A percentile compares a stretch with the other conserved stretches of the same genome.
These are phyloP conservation scores for Elymnias hypermnestra DNA, from an alignment of 1,140 invertebrate species.

Conservation along the genomic window DNA sequence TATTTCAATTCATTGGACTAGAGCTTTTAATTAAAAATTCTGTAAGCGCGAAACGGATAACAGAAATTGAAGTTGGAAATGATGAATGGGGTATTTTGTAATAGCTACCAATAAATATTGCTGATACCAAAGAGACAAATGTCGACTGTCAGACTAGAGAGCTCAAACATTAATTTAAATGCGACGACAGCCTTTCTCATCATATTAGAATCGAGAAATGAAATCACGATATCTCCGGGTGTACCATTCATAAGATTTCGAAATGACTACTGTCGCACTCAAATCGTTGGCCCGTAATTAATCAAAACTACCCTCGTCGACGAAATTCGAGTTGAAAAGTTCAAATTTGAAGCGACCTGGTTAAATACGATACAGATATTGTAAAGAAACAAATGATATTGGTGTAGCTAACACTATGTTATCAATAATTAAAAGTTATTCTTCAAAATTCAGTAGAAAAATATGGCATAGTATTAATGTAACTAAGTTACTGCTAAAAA, in stretches of 20 bases:
- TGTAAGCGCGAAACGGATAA: conserved; percentile 2
- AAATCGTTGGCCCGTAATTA: conserved; percentile 35
- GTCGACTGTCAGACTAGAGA: conserved; percentile 31
- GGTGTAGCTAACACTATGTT: too few relatives aligned
- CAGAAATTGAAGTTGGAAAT: conserved; percentile 20
- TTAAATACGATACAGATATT: too few relatives aligned
- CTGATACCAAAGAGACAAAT: conserved; percentile 27
- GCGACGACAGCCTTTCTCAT: conserved; percentile 31
- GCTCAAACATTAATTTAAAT: conserved; percentile 39
- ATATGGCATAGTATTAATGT: too few relatives aligned
- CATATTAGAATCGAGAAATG: conserved; percentile 24
- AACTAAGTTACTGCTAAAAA: too few relatives aligned
- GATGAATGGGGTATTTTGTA: conserved; percentile 30
- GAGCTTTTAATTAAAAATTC: conserved; percentile 15
- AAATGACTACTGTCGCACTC: conserved; percentile 34
- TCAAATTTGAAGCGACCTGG: too few relatives aligned
- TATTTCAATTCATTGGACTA: conserved; percentile 7
- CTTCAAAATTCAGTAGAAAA: too few relatives aligned
- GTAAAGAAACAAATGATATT: too few relatives aligned
- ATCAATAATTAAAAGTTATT: too few relatives aligned
- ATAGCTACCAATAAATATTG: conserved; percentile 32
- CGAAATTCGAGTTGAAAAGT: conserved; percentile 4
- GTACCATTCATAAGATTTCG: conserved; percentile 39
- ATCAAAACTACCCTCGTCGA: conserved; percentile 29
- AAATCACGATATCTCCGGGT: conserved; percentile 29